Evolutionary conservation across 2,113 vertebrate genomes (phyloP).

Genomic region (Melospiza melodia): DNA sequence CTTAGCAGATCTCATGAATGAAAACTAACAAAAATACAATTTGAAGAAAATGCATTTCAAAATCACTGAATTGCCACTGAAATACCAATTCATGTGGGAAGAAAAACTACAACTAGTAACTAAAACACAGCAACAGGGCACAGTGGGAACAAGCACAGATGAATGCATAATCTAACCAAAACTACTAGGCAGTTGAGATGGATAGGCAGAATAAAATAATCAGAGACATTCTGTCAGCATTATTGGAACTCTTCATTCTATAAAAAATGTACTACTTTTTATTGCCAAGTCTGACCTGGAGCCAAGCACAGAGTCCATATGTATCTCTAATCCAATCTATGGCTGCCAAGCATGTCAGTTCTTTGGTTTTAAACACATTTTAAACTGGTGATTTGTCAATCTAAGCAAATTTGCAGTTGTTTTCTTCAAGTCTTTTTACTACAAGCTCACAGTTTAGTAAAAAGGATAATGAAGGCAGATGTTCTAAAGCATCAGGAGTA

Average conservation of each 20-base stretch:
- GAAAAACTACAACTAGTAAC: not conserved
- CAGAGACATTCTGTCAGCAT: not conserved
- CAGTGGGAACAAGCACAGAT: not conserved
- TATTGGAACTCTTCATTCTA: not conserved
- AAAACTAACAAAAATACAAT: not conserved
- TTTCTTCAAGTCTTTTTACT: conserved; percentile 5
- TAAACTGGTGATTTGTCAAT: not conserved
- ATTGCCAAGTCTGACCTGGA: not conserved
- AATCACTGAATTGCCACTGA: not conserved
- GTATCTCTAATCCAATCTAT: not conserved
- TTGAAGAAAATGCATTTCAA: not conserved
- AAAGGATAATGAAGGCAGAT: not conserved
- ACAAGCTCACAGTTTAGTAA: not conserved
- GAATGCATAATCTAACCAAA: not conserved
- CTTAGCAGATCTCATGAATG: not conserved
- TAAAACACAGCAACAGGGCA: not conserved
- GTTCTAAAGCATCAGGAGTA: not conserved
- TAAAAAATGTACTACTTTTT: not conserved
- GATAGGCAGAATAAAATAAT: conserved; percentile 2
- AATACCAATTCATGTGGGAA: not conserved
- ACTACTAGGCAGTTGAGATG: not conserved
- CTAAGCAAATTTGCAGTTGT: not conserved
- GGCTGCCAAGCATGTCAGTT: not conserved
- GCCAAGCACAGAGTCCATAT: not conserved
- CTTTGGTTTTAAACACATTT: not conserved